Evolutionary conservation across 2,797 vertebrate species (phyloP), one percentile per base, ranked within the genome.

Genomic region (Perdix hodgsoniae): DNA sequence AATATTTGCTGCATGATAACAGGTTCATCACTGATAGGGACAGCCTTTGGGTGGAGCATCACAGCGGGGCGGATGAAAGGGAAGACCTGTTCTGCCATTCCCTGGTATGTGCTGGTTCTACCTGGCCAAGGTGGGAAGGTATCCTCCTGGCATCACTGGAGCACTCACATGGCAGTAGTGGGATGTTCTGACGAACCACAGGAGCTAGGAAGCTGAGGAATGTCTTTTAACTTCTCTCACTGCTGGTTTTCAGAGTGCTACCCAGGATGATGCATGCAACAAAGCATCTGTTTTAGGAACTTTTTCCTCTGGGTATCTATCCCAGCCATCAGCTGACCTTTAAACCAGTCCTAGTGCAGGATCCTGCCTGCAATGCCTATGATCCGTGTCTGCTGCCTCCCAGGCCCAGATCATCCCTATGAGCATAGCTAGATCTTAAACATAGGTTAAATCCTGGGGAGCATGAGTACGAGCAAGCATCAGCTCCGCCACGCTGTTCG

Each of bases 401-500:
- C 37, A 27, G 8, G 1, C 35, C n/a, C 37, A 5, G 54, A 92
- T 33, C 19, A 19, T 61, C 10, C 29, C 56, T 66, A 63, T 27
- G 76, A 27, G 22, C 70, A 49, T 5, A 66, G 2, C 26, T 72
- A 22, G 35, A 10, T 56, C 85, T 63, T 80, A 75, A 93, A 39
- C 67, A 57, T 74, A 79, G 56, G 16, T 37, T 88, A 12, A 50
- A 1, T 72, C 47, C 57, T 73, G 45, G 21, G 7, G 50, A 57
- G 9, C 3, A 0, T 6, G 27, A 88, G 57, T 54, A 71, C 0
- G 0, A 70, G 64, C 0, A 2, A 81, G 84, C 59, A 9, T 0
- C 0, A 22, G 29, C 54, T 83, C 61, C 61, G 57, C 27, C 40
- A 24, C 1, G 0, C 44, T 75, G 86, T 71, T 70, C 3, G 0